A percentile compares a stretch with the other conserved stretches of the same genome.
Evolutionary conservation across 2,113 vertebrate genomes (phyloP).

Genomic region (Athene noctua): DNA sequence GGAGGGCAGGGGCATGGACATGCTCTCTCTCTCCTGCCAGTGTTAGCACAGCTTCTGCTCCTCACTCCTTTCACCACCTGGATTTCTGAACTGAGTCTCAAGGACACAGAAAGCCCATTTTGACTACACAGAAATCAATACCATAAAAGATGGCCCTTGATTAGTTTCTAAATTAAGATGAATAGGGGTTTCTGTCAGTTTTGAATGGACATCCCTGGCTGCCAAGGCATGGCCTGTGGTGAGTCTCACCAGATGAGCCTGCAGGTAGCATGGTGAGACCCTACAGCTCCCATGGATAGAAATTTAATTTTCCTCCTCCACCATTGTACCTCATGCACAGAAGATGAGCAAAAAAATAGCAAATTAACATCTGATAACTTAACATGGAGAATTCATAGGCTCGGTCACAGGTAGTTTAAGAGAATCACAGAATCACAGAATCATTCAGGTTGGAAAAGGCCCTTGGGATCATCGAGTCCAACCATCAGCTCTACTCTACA

Average conservation of each 20-base stretch:
- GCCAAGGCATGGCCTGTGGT: background rate
- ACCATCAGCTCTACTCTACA: too few species aligned
- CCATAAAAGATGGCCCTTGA: background rate
- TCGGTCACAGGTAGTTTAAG: background rate
- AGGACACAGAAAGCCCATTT: background rate
- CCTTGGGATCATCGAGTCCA: too few species aligned
- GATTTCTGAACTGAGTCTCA: background rate
- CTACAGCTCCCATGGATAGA: background rate
- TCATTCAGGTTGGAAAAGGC: too few species aligned
- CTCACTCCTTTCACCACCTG: background rate
- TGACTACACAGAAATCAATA: background rate
- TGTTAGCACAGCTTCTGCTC: background rate
- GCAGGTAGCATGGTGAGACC: background rate
- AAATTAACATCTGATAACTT: background rate
- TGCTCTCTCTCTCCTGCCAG: background rate
- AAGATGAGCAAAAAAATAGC: background rate
- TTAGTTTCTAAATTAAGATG: background rate
- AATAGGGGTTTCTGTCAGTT: background rate
- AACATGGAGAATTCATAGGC: background rate
- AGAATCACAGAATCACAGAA: background rate
- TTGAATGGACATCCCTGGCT: background rate
- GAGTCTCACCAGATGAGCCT: background rate
- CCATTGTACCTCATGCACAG: background rate
- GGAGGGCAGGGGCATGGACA: accelerated
- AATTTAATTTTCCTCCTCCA: background rate